Base-by-base conservation (phyloP, 2,888 invertebrate species). In the Polydrusus tereticollis region DNA sequence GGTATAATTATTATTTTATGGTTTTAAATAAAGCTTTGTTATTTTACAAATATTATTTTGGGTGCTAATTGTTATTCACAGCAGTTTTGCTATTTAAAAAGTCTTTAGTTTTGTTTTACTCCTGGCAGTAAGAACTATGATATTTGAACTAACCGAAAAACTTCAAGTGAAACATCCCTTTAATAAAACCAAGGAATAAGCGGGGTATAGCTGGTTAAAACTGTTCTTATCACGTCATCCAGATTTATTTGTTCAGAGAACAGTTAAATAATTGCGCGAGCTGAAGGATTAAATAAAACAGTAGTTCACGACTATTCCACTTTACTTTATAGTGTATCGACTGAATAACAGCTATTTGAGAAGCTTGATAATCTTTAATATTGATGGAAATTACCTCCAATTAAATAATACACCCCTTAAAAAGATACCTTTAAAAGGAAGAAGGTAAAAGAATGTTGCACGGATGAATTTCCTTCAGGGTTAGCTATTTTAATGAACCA, bases 391-490 rank as follows among this genome's bases (percentile, higher is more conserved):
- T 3, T 14, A 16, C 3, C 16, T 43, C 2, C 41, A 43, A 43
- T 12, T 36, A 12, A 36, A 12, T 12, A 60, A 43, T 60, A 36
- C 12, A 29, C 47, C 63, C 18, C 29, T 45, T 23, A n/a, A 63
- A 45, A 29, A 47, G 1, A 20, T 63, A 18, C 47, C 47, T 18
- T 77, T 38, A 75, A 78, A 43, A 75, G 76, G 1, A 75, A 72
- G 70, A 77, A 74, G 12, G 10, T 12, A 29, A 55, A 55, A 12
- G 29, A 23, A 6, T 72, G 76, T 52, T 74, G 29, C 45, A 8
- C 36, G 41, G 74, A 76, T 60, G 69, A 75, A 55, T 63, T 77
- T 69, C 77, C 75, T n/a, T n/a, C n/a, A n/a, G n/a, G n/a, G n/a
- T n/a, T n/a, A n/a, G n/a, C n/a, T n/a, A n/a, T n/a, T n/a, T n/a